These are phyloP conservation scores for Nymphalis polychloros DNA, from an alignment of 2,888 invertebrate genomes.

Conservation along the genomic window DNA sequence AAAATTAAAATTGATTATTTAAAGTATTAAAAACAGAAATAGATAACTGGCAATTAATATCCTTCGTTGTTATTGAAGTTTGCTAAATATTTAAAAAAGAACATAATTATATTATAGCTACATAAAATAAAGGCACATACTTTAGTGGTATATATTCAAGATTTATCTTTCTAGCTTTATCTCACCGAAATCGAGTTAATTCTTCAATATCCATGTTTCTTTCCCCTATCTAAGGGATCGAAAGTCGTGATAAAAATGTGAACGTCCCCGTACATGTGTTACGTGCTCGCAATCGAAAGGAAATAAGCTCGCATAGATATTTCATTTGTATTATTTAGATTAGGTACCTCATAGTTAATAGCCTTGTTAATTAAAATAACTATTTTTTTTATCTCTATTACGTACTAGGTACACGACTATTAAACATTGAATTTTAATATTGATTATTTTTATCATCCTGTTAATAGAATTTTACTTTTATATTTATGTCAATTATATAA, in stretches of 20 bases:
- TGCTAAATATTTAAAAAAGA: too few relatives aligned
- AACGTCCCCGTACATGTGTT: slow-evolving; percentile 52
- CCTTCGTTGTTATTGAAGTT: background rate
- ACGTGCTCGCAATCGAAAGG: slow-evolving; percentile 30
- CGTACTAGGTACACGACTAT: too few relatives aligned
- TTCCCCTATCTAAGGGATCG: slow-evolving; percentile 47
- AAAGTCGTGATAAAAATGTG: slow-evolving; percentile 56
- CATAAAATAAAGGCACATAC: background rate
- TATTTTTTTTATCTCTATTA: too few relatives aligned
- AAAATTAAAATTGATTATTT: too few relatives aligned
- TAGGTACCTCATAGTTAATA: background rate
- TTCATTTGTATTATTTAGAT: background rate
- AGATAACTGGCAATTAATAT: too few relatives aligned
- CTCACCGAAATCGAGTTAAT: slow-evolving; percentile 48
- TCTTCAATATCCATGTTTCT: slow-evolving; percentile 49
- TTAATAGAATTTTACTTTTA: background rate
- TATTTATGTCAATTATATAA: background rate
- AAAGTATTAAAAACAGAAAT: too few relatives aligned
- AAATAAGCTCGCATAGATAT: slow-evolving; percentile 21
- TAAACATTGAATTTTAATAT: too few relatives aligned
- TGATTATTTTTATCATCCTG: background rate
- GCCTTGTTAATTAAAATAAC: too few relatives aligned
- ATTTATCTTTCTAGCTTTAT: slow-evolving; percentile 43
- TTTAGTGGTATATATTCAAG: slow-evolving; percentile 17
- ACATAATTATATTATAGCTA: background rate